These are phyloP conservation scores for Hypercompe scribonia DNA, from an alignment of 2,888 invertebrate genomes.

Conservation along the genomic window DNA sequence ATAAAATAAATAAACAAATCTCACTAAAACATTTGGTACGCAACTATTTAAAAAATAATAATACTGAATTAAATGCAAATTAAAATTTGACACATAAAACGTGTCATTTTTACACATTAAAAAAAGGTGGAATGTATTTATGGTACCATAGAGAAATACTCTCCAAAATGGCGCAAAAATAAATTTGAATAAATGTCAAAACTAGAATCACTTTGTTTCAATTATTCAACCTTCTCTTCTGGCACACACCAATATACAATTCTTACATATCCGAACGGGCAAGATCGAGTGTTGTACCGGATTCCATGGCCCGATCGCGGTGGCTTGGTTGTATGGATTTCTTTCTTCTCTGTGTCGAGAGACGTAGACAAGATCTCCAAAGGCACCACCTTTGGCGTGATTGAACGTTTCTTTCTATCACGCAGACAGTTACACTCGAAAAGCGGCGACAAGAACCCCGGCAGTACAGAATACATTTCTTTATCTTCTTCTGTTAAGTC, in stretches of 20 bases:
- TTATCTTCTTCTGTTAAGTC: constrained; percentile 19
- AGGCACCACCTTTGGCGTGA: neutral
- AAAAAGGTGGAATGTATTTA: neutral
- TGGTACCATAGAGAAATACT: neutral
- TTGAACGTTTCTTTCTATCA: constrained; percentile 48
- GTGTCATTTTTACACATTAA: constrained; percentile 18
- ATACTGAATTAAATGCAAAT: constrained; percentile 10
- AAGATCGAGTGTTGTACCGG: neutral
- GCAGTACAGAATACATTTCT: constrained; percentile 38
- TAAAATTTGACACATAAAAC: constrained; percentile 27
- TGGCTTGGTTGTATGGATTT: neutral
- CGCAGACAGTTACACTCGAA: constrained; percentile 48
- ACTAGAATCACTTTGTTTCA: constrained; percentile 2
- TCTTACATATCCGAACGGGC: constrained; percentile 21
- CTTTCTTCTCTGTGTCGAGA: neutral
- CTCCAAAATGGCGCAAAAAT: neutral
- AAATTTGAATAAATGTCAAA: neutral
- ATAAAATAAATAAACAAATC: constrained; percentile 6
- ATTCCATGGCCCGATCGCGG: neutral
- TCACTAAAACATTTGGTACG: constrained; percentile 7
- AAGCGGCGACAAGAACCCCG: constrained; percentile 52
- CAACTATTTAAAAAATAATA: constrained; percentile 2
- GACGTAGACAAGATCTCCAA: neutral
- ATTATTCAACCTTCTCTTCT: constrained; percentile 6
- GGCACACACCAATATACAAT: constrained; percentile 27